Base-by-base conservation (phyloP, 2,888 invertebrate genomes). In the Ormyrus rosae region DNA sequence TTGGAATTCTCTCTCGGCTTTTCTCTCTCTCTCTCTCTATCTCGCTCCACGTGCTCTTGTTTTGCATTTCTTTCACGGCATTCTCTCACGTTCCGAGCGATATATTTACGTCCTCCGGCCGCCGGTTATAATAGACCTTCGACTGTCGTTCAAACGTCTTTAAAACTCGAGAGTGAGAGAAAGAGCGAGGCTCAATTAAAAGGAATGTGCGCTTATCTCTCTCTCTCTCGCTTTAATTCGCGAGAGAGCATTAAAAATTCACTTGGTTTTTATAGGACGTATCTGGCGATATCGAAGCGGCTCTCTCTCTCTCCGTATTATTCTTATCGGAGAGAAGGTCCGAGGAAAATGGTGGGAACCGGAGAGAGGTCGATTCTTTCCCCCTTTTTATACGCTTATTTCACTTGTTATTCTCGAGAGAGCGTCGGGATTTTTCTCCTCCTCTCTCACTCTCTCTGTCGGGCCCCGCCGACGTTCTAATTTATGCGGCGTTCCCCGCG, bases 21-120 rank as follows among this genome's bases (percentile, higher is more conserved):
- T 19, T 60, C 6, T n/a, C 11, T 63, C 51, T 77, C 13, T 61
- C 13, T 46, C 48, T 61, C 34, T 60, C 11, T 58, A n/a, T 51
- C 46, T 46, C 51, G 56, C 13, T 64, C 63, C 64, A 8, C 10
- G 6, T 60, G 50, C 60, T 9, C 50, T 55, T 19, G 50, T 71
- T 60, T 71, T 60, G 19, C 48, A 71, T 71, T 61, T 72, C n/a
- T 34, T 50, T 71, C 19, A 5, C 34, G 34, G 34, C 34, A 34
- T 51, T 68, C 60, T 34, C 53, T 50, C 51, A 56, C 34, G 34
- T 34, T 34, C 34, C 45, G 34, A 1, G 6, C 45, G 1, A n/a
- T 68, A 9, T 45, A 51, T 7, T 7, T 5, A 9, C n/a, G 8
- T n/a, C 5, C 67, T 63, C 46, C 4, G 9, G 9, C 34, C 34